A percentile compares a stretch with the other conserved stretches of the same genome.
phyloP scores from a whole-genome alignment of 2,888 invertebrate genomes.

The Quadriops clusia region DNA sequence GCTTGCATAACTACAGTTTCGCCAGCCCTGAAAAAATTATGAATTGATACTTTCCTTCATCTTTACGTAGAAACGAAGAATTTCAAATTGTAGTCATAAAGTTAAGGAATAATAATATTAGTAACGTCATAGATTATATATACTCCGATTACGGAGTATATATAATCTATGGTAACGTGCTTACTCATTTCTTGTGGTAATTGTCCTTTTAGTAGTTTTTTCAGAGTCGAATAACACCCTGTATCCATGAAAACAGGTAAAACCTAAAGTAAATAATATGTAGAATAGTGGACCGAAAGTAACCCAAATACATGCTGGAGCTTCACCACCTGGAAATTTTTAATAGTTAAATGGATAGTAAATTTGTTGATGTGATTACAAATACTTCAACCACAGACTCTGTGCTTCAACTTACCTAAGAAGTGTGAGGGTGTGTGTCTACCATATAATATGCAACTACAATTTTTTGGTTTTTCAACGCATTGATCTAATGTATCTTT shows the following conservation, averaged over 20 bases:
- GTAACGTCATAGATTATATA: background rate
- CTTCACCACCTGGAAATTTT: constrained; percentile 44
- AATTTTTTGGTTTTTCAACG: constrained; percentile 41
- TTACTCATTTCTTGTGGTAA: constrained; percentile 32
- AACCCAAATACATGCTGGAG: constrained; percentile 54
- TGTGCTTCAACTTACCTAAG: constrained; percentile 27
- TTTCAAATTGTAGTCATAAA: background rate
- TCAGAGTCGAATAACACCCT: constrained; percentile 40
- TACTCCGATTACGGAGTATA: no score
- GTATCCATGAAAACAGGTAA: constrained; percentile 57
- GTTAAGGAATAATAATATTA: constrained; percentile 2
- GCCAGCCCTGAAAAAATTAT: constrained; percentile 45
- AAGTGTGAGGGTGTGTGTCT: constrained; percentile 49
- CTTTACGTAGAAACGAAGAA: background rate
- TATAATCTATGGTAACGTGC: no score
- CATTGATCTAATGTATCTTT: constrained; percentile 53
- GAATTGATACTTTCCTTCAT: background rate
- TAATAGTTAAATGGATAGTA: constrained; percentile 5
- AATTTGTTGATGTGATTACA: no score
- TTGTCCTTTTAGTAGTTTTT: constrained; percentile 28
- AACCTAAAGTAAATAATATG: constrained; percentile 48
- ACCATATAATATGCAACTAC: constrained; percentile 58
- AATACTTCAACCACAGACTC: no score
- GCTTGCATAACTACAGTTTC: constrained; percentile 55
- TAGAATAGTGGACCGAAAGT: constrained; percentile 54